Conservation (phyloP, 2,113 vertebrate genomes). For the Mastomys natalensis region DNA sequence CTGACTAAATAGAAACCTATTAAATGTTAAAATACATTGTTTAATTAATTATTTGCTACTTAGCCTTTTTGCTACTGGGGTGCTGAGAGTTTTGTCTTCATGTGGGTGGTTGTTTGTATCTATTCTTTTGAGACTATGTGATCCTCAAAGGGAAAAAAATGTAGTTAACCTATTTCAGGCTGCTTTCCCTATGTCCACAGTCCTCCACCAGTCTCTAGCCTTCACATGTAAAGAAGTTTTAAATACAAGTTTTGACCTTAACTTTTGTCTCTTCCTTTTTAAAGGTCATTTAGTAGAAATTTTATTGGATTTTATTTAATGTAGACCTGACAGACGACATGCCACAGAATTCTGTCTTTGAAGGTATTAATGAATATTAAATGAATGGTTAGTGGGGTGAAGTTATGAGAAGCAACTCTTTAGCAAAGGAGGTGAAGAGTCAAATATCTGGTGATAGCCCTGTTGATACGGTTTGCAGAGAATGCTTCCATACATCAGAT, state of each 20-base stretch:
- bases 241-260: neutral
- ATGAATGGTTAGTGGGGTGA: neutral
- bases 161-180: neutral
- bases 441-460: neutral
- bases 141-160: neutral
- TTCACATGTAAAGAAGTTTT: neutral
- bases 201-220: neutral
- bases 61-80: neutral
- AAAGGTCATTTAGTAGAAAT: conserved; percentile 3
- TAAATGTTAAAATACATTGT: conserved; percentile 38
- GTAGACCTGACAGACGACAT: neutral
- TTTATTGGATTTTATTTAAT: neutral
- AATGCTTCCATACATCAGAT: neutral
- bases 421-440: neutral
- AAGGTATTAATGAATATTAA: neutral
- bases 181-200: neutral
- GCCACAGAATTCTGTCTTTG: neutral
- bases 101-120: neutral
- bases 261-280: neutral
- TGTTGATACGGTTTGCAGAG: neutral
- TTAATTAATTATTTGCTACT: conserved; percentile 56
- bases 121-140: neutral
- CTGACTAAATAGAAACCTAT: neutral
- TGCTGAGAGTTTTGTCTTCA: neutral
- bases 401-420: conserved; percentile 9